phyloP scores from a whole-genome alignment of 2,888 invertebrate species.

The Anodontia alba region DNA sequence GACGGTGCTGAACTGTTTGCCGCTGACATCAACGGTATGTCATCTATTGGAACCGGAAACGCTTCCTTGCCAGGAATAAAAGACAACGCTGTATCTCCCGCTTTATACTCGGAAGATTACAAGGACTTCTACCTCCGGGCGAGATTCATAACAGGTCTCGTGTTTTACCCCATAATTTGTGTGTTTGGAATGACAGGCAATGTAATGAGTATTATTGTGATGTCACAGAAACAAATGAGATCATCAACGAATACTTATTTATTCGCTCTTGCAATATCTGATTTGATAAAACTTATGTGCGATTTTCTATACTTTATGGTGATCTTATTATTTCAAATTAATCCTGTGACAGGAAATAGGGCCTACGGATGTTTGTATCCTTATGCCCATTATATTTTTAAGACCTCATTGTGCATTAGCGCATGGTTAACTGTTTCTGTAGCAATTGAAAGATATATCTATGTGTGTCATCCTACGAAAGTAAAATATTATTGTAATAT shows the following conservation, averaged over 20 bases:
- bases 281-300: conserved; percentile 81
- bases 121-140: conserved; percentile 78
- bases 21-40: no score
- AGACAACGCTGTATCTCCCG: not conserved
- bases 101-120: conserved; percentile 51
- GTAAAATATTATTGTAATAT: conserved; percentile 77
- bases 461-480: conserved; percentile 82
- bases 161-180: conserved; percentile 81
- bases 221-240: conserved; percentile 78
- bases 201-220: conserved; percentile 79
- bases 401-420: conserved; percentile 79
- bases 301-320: conserved; percentile 82
- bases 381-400: conserved; percentile 83
- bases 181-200: conserved; percentile 81
- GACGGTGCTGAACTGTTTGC: not conserved
- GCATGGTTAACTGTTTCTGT: conserved; percentile 83
- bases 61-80: not conserved
- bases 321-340: conserved; percentile 74
- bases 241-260: conserved; percentile 83
- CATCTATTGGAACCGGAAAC: not conserved
- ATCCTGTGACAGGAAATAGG: conserved; percentile 72
- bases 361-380: conserved; percentile 82
- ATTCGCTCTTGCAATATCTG: conserved; percentile 81
- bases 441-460: conserved; percentile 82
- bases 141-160: conserved; percentile 79